phyloP scores from a whole-genome alignment of 1,140 invertebrate species.

The Diabrotica undecimpunctata region DNA sequence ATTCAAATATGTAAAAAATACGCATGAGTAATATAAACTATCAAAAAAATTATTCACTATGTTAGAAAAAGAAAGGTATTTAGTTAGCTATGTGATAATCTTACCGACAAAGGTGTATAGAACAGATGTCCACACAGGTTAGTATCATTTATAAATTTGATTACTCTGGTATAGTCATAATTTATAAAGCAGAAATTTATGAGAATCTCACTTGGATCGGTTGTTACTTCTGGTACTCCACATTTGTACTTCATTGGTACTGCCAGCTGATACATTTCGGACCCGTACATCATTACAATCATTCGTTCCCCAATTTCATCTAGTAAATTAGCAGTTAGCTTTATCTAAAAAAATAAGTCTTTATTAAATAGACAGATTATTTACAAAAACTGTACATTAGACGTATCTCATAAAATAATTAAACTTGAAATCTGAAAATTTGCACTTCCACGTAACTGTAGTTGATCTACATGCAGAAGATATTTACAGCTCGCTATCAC shows the following conservation, averaged over 20 bases:
- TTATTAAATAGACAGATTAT: background rate
- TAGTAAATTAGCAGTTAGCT: background rate
- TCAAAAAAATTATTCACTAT: too few relatives aligned
- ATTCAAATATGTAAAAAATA: too few relatives aligned
- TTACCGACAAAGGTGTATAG: constrained; percentile 21
- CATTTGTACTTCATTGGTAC: constrained; percentile 24
- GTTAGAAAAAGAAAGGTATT: too few relatives aligned
- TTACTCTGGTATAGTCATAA: constrained; percentile 23
- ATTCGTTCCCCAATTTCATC: constrained; percentile 22
- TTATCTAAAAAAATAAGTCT: background rate
- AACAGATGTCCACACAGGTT: constrained; percentile 28
- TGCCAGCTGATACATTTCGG: constrained; percentile 17
- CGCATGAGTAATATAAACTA: too few relatives aligned
- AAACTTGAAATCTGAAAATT: too few relatives aligned
- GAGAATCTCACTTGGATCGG: constrained; percentile 21
- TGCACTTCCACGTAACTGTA: too few relatives aligned
- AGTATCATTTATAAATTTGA: constrained; percentile 30
- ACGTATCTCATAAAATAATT: too few relatives aligned
- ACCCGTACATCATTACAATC: constrained; percentile 28
- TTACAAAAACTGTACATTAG: too few relatives aligned
- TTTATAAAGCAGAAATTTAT: constrained; percentile 34
- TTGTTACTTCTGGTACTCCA: constrained; percentile 20
- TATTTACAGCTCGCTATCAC: too few relatives aligned
- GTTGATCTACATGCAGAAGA: too few relatives aligned
- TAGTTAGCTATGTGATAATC: background rate